Conservation (phyloP, 2,888 invertebrate species). For the Epinotia bilunana region DNA sequence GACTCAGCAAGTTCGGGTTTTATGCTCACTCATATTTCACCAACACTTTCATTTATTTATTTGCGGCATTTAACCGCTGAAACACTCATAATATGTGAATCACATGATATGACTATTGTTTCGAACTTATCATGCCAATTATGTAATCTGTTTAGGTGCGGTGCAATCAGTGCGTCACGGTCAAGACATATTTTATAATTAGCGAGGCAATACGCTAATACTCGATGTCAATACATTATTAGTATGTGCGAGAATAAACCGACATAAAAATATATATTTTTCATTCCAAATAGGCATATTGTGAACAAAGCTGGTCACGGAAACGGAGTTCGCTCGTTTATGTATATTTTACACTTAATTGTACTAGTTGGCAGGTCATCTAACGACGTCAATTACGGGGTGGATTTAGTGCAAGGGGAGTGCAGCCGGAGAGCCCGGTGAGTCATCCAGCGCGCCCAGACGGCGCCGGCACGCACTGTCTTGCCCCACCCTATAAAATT, state of each 20-base stretch:
- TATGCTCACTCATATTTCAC: constrained; percentile 14
- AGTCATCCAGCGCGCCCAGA: constrained; percentile 76
- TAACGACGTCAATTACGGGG: constrained; percentile 71
- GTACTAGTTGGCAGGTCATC: constrained; percentile 39
- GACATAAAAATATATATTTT: not conserved
- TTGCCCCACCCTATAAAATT: constrained; percentile 59
- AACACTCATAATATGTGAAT: constrained; percentile 4
- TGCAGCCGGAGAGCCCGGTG: constrained; percentile 73
- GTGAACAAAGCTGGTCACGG: constrained; percentile 27
- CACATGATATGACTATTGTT: constrained; percentile 14
- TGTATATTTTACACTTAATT: constrained; percentile 36
- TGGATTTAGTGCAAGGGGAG: constrained; percentile 74
- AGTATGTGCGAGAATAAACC: not conserved
- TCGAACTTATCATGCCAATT: not conserved
- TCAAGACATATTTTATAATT: not conserved
- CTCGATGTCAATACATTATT: not conserved
- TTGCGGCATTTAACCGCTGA: not conserved
- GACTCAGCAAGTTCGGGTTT: constrained; percentile 17
- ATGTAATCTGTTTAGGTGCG: not conserved
- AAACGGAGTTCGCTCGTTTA: constrained; percentile 29
- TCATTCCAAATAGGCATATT: constrained; percentile 9
- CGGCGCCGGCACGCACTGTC: constrained; percentile 77
- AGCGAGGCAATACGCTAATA: not conserved
- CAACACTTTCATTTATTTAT: constrained; percentile 15
- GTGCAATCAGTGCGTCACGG: not conserved